phyloP scores from a whole-genome alignment of 2,888 invertebrate genomes.

The Chouioia cunea region DNA sequence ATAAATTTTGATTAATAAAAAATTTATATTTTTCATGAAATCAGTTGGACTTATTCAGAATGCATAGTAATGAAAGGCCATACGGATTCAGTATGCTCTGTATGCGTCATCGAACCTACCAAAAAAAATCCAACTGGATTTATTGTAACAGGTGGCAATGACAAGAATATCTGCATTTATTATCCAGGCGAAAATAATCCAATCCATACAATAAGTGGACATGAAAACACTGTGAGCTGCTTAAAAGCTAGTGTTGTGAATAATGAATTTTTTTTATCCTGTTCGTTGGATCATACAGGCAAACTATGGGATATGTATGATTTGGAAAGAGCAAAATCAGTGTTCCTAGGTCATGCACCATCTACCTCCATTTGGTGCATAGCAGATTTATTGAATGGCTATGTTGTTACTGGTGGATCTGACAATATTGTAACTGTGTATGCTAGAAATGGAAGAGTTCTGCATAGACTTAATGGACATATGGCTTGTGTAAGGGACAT shows the following conservation, averaged over 20 bases:
- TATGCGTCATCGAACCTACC: slow-evolving; percentile 82
- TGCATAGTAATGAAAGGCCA: slow-evolving; percentile 82
- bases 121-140: slow-evolving; percentile 80
- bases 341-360: slow-evolving; percentile 68
- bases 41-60: slow-evolving; percentile 70
- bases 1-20: too few species aligned
- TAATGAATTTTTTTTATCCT: slow-evolving; percentile 77
- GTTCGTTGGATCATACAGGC: slow-evolving; percentile 94
- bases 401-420: slow-evolving; percentile 90
- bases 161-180: slow-evolving; percentile 85
- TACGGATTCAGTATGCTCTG: slow-evolving; percentile 85
- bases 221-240: slow-evolving; percentile 79
- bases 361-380: slow-evolving; percentile 94
- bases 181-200: slow-evolving; percentile 78
- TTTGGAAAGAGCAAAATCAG: slow-evolving; percentile 56
- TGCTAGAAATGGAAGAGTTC: slow-evolving; percentile 74
- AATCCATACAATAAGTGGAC: slow-evolving; percentile 80
- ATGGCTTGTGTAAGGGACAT: slow-evolving; percentile 92
- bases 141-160: slow-evolving; percentile 91
- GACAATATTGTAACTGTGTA: slow-evolving; percentile 92
- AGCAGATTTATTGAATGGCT: slow-evolving; percentile 72
- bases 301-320: slow-evolving; percentile 82
- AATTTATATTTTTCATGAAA: background rate
- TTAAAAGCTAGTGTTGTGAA: slow-evolving; percentile 67
- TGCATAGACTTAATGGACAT: slow-evolving; percentile 78